Conservation (phyloP, 2,113 vertebrate genomes). For the Lepidothrix coronata region DNA sequence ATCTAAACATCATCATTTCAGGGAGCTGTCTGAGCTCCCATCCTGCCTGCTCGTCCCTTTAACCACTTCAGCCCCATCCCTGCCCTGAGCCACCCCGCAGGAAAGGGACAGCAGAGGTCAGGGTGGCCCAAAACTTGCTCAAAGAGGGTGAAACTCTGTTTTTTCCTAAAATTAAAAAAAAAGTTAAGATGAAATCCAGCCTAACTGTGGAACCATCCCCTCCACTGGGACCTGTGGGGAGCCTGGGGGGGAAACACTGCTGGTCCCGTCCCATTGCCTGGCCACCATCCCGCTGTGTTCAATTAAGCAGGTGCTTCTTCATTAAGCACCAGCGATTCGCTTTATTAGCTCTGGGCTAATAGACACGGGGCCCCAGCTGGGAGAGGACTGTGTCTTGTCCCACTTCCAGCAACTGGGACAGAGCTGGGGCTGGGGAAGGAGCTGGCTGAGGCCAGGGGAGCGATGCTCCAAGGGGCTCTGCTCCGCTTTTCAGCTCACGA, state of each 20-base stretch:
- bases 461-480: not conserved
- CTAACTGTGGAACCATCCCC: not conserved
- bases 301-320: slow-evolving; percentile 13
- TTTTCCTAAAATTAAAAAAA: not conserved
- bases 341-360: not conserved
- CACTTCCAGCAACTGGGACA: slow-evolving; percentile 5
- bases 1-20: slow-evolving; percentile 12
- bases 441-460: not conserved
- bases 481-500: not conserved
- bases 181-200: not conserved
- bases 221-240: not conserved
- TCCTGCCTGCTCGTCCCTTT: rapidly evolving
- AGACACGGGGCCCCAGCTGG: not conserved
- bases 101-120: rapidly evolving
- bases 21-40: not conserved
- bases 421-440: not conserved
- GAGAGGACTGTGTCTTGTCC: not conserved
- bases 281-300: not conserved
- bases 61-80: not conserved
- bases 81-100: rapidly evolving
- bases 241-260: not conserved
- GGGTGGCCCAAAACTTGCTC: not conserved
- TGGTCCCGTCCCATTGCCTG: rapidly evolving
- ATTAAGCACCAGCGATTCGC: not conserved
- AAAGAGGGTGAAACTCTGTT: rapidly evolving